Evolutionary conservation across 2,888 invertebrate species (phyloP), one percentile per base, ranked within the genome.

Genomic region (Andrena dorsata): DNA sequence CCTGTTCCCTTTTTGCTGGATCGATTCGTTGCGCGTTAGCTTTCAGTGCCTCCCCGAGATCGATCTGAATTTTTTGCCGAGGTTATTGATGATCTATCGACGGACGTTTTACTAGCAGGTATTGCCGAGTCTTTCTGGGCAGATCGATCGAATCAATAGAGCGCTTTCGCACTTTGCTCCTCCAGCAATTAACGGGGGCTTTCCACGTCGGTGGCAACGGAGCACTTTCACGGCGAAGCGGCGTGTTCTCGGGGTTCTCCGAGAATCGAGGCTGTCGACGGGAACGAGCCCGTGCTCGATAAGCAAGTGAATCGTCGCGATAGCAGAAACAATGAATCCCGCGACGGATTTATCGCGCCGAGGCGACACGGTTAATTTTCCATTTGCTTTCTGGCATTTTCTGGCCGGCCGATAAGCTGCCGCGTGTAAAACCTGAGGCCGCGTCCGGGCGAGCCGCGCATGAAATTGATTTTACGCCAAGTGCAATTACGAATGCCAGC

Each of bases 391-490:
- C 6, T 7, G 23, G 1, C 23, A 28, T 47, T 49, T 30, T 16
- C 47, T 16, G 6, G 4, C 60, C 2, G 2, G 20, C 4, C 61
- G 78, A 78, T 78, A 74, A 61, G 51, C 7, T 28, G 13, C 3
- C 23, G 20, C 23, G 35, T 47, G n/a, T 23, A 56, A 71, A 16
- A 10, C 7, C 23, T 16, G 61, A 63, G 76, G 78, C 76, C 61
- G 16, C 51, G 5, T 1, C 7, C 7, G 32, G 13, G 49, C 20
- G 10, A 20, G 51, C 13, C 16, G 26, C 2, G 23, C 26, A 4
- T 20, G 23, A 49, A 74, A 81, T 86, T 84, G 84, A 86, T 76
- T 69, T 64, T 32, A 23, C 69, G 86, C 78, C 86, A 86, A 78
- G 70, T 16, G n/a, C 56, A 58, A 78, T 68, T 63, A 32, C 51